Base-by-base conservation (phyloP, 2,113 vertebrate species). In the Chloebia gouldiae region DNA sequence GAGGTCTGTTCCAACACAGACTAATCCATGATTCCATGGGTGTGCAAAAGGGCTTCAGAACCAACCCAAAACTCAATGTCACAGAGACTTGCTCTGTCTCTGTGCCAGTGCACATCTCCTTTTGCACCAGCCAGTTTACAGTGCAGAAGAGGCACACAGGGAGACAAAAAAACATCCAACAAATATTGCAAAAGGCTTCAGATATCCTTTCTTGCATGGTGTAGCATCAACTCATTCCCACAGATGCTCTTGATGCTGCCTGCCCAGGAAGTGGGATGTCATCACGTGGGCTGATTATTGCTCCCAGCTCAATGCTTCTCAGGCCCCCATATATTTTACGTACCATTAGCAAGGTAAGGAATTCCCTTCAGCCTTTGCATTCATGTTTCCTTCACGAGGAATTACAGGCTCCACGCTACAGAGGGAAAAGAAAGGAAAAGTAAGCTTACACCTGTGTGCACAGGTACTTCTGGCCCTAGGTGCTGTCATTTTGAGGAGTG, bases 71-170 rank as follows among this genome's bases (percentile, higher is more conserved):
- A 13, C 30, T 24, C 8, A 27, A 2, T 0, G 14, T n/a, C n/a
- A n/a, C n/a, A n/a, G n/a, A 37, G 7, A 24, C 28, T 20, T 10
- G 40, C 4, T 14, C 3, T 4, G 44, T 8, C 31, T 25, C 45
- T 10, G 11, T 2, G 5, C 11, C 37, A 20, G 0, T 14, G 31
- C 22, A 45, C 1, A 0, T 24, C 37, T 73, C 20, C 57, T 33
- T 14, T 18, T 27, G 30, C 57, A 28, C 28, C 5, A 5, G 15
- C 9, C 37, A 51, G 8, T 5, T 42, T 24, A 28, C 1, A 0
- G 81, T 0, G 11, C 19, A 7, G 10, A 35, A 30, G 21, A 63
- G 27, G 19, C 65, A 16, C 0, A 5, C 0, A 7, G 28, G 42
- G 54, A 73, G 19, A 17, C 0, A 33, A n/a, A 40, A 57, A 85